Evolutionary conservation across 2,113 vertebrate species (phyloP).

Genomic region (Thamnophis sirtalis): DNA sequence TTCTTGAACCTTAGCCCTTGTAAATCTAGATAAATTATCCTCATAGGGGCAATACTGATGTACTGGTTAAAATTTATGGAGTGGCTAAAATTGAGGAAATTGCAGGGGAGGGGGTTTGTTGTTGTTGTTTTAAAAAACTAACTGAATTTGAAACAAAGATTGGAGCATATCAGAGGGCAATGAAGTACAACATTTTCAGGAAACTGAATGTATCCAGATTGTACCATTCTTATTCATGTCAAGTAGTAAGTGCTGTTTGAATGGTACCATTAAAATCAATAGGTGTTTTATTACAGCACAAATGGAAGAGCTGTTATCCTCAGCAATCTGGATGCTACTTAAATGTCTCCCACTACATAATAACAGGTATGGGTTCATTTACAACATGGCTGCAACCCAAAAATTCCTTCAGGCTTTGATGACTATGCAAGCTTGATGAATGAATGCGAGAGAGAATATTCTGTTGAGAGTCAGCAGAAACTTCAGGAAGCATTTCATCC

Average conservation of each 20-base stretch:
- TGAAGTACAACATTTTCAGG: not conserved
- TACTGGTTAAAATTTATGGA: not conserved
- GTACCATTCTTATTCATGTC: not conserved
- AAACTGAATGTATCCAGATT: not conserved
- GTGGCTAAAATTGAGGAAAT: constrained; percentile 10
- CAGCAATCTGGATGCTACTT: not conserved
- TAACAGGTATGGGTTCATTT: not conserved
- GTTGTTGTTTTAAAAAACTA: constrained; percentile 13
- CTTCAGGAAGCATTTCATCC: not conserved
- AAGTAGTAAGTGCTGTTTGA: not conserved
- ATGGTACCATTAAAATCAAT: constrained; percentile 11
- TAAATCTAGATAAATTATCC: constrained; percentile 27
- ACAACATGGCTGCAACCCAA: not conserved
- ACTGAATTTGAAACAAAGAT: constrained; percentile 6
- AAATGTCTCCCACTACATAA: not conserved
- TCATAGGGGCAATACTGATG: not conserved
- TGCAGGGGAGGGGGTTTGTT: not conserved
- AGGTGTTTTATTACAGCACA: constrained; percentile 9
- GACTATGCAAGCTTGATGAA: not conserved
- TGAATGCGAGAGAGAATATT: not conserved
- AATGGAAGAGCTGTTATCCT: constrained; percentile 8
- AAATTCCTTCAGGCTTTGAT: not conserved
- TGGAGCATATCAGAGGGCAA: not conserved
- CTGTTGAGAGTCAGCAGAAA: not conserved
- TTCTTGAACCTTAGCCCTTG: constrained; percentile 18